phyloP scores from a whole-genome alignment of 2,888 invertebrate genomes.

The Poecilus cupreus region DNA sequence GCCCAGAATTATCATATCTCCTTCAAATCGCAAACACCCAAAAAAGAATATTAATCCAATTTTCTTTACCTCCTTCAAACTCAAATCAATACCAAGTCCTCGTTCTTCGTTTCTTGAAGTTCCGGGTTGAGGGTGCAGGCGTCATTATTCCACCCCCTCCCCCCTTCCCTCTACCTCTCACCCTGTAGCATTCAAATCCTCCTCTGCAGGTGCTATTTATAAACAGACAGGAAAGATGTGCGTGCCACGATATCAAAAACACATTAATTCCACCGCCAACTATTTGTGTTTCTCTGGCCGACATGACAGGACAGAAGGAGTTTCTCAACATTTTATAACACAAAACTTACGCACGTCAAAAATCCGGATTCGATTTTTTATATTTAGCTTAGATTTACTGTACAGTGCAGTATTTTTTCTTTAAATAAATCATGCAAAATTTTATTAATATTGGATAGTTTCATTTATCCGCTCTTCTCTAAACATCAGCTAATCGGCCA shows the following conservation, averaged over 20 bases:
- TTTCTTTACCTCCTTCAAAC: neutral
- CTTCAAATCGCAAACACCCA: too few species aligned
- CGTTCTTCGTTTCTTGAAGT: neutral
- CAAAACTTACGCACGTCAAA: too few species aligned
- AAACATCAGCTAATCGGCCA: too few species aligned
- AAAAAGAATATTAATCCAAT: neutral
- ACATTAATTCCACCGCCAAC: conserved; percentile 47
- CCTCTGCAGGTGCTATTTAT: conserved; percentile 29
- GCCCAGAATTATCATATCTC: too few species aligned
- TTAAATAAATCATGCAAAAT: too few species aligned
- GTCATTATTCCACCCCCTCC: neutral
- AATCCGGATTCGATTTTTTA: too few species aligned
- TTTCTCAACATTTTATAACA: too few species aligned
- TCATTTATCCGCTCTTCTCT: too few species aligned
- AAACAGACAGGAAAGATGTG: conserved; percentile 29
- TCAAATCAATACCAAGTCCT: neutral
- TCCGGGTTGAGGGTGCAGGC: neutral
- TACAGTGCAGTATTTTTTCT: too few species aligned
- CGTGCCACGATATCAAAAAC: conserved; percentile 49
- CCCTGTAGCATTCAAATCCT: conserved; percentile 14
- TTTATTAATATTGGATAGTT: too few species aligned
- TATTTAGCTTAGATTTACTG: too few species aligned
- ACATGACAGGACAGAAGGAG: conserved; percentile 25
- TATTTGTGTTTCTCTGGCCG: conserved; percentile 47
- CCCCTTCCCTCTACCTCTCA: neutral